Evolutionary conservation across 2,113 vertebrate genomes (phyloP).

Genomic region (Myrmecophaga tridactyla): DNA sequence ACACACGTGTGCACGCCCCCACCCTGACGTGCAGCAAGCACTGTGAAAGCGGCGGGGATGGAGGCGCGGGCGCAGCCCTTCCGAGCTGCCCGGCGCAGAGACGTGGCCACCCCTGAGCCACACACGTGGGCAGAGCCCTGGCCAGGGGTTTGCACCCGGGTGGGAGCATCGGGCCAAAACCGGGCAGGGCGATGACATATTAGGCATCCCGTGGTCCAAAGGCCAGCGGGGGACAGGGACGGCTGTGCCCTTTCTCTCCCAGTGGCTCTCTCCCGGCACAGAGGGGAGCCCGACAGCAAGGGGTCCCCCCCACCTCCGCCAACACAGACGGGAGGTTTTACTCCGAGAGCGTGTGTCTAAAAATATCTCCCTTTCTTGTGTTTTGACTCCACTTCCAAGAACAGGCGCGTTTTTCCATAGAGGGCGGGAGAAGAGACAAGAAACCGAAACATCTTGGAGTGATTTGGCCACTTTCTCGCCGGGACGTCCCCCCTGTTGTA

Average conservation of each 20-base stretch:
- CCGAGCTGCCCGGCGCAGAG: too few species aligned
- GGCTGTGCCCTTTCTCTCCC: background rate
- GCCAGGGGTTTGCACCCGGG: fast-evolving
- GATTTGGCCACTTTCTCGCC: constrained; percentile 78
- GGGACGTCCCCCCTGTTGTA: constrained; percentile 70
- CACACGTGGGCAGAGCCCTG: background rate
- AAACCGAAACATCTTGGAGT: constrained; percentile 80
- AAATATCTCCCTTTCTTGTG: constrained; percentile 80
- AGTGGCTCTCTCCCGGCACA: fast-evolving
- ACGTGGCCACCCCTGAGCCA: too few species aligned
- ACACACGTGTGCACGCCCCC: fast-evolving
- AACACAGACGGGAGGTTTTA: constrained; percentile 18
- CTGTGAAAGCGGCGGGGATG: too few species aligned
- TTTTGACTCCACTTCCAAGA: constrained; percentile 81
- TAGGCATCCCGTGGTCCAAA: background rate
- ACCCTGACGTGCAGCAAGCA: fast-evolving
- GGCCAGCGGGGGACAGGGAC: background rate
- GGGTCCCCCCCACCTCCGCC: background rate
- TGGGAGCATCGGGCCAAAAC: fast-evolving
- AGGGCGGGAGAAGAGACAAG: background rate
- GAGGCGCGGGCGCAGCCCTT: too few species aligned
- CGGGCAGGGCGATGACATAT: background rate
- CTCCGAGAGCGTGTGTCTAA: constrained; percentile 76
- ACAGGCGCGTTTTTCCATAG: constrained; percentile 75
- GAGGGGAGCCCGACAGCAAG: background rate